Evolutionary conservation across 2,113 vertebrate species (phyloP).

Genomic region (Gila orcuttii): DNA sequence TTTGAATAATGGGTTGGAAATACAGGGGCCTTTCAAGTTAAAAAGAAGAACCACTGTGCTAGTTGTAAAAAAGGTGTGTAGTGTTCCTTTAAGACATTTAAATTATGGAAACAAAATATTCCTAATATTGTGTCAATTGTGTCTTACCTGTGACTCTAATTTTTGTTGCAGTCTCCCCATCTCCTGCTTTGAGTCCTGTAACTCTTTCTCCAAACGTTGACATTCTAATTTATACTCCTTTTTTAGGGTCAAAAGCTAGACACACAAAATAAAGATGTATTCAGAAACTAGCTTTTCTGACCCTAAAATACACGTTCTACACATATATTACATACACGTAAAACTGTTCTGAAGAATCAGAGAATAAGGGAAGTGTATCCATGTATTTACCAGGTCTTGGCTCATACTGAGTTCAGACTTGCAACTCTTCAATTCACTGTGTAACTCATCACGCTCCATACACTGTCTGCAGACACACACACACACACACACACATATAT

Average conservation of each 20-base stretch:
- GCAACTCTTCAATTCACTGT: constrained; percentile 60
- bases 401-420: constrained; percentile 65
- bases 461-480: constrained; percentile 64
- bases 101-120: neutral
- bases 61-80: no score
- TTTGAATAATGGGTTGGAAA: no score
- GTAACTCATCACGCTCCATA: constrained; percentile 66
- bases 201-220: constrained; percentile 59
- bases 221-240: constrained; percentile 64
- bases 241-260: constrained; percentile 64
- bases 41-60: no score
- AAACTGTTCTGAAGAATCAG: neutral
- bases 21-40: no score
- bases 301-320: neutral
- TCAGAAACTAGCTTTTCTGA: neutral
- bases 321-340: neutral
- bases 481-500: constrained; percentile 19
- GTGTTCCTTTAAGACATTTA: no score
- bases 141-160: constrained; percentile 56
- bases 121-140: neutral
- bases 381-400: constrained; percentile 39
- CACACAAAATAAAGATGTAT: neutral
- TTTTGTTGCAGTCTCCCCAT: constrained; percentile 56
- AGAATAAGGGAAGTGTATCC: neutral
- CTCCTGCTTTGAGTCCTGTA: constrained; percentile 62